Base-by-base conservation (phyloP, 2,888 invertebrate genomes). In the Tachina grossa region DNA sequence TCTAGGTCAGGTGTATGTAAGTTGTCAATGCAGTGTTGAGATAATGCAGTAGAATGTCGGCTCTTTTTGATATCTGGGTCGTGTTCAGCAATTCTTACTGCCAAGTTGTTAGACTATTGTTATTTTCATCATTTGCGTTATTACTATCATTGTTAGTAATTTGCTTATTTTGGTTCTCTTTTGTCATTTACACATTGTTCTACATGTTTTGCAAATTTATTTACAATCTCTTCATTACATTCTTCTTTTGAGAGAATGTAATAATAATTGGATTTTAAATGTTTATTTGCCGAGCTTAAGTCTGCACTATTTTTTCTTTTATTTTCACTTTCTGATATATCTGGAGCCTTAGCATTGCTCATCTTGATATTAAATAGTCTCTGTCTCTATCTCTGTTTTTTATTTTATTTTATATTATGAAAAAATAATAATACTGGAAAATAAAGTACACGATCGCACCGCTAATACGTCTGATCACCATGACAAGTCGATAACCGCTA, bases 61-160 rank as follows among this genome's bases (percentile, higher is more conserved):
- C n/a, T n/a, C n/a, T n/a, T n/a, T n/a, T n/a, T n/a, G n/a, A n/a
- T n/a, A n/a, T n/a, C n/a, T n/a, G n/a, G n/a, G n/a, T n/a, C n/a
- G n/a, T n/a, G n/a, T n/a, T n/a, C n/a, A n/a, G n/a, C n/a, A n/a
- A n/a, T n/a, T n/a, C n/a, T n/a, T n/a, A n/a, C n/a, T n/a, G n/a
- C n/a, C n/a, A n/a, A n/a, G n/a, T n/a, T n/a, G 10, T 47, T 47
- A 2, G 1, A 10, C 31, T 57, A 31, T 57, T 57, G 31, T 39
- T 72, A 16, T 55, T 14, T 41, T 19, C 16, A 71, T 47, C 49
- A 16, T 55, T 45, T n/a, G 16, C 16, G 57, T 71, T 57, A 13
- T 55, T 57, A 19, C 16, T 22, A 13, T 22, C 10, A 57, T 57
- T 57, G 31, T 57, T 39, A 31, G 22, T 22, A 4, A 8, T 31